These are phyloP conservation scores for Paraplagusia blochii DNA, from an alignment of 2,113 vertebrate species.

Conservation along the genomic window DNA sequence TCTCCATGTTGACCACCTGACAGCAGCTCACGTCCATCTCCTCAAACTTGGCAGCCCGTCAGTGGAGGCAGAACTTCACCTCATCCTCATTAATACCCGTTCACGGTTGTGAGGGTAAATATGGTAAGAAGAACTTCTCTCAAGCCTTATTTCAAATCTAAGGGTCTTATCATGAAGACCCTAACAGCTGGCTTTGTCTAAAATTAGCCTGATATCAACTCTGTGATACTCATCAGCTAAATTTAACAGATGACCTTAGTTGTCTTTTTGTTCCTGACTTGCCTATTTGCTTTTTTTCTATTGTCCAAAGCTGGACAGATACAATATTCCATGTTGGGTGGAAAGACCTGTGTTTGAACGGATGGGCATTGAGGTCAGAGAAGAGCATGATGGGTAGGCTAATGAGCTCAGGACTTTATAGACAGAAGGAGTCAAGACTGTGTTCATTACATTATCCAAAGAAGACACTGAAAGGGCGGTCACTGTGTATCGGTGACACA, in stretches of 20 bases:
- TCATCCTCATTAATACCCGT: background rate
- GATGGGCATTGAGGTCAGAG: conserved; percentile 31
- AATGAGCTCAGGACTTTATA: conserved; percentile 54
- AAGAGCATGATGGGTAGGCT: conserved; percentile 41
- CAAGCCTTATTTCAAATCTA: conserved; percentile 16
- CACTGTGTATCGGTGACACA: conserved; percentile 1
- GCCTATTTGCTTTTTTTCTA: conserved; percentile 2
- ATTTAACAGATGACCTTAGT: conserved; percentile 27
- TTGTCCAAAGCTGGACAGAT: background rate
- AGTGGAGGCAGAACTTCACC: conserved; percentile 12
- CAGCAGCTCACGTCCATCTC: conserved; percentile 47
- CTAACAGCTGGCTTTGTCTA: conserved; percentile 44
- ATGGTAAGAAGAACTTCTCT: background rate
- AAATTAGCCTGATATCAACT: conserved; percentile 28
- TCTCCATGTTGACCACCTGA: conserved; percentile 37
- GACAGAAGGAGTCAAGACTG: conserved; percentile 5
- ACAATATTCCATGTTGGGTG: conserved; percentile 9
- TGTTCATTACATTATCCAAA: conserved; percentile 22
- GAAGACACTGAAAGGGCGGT: conserved; percentile 8
- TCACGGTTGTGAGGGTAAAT: conserved; percentile 16
- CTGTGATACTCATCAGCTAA: conserved; percentile 28
- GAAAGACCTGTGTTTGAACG: conserved; percentile 11
- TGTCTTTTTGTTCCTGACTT: conserved; percentile 19
- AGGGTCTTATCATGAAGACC: conserved; percentile 15
- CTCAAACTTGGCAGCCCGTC: conserved; percentile 22